Base-by-base conservation (phyloP, 1,140 invertebrate species). In the Diachasma alloeum region DNA sequence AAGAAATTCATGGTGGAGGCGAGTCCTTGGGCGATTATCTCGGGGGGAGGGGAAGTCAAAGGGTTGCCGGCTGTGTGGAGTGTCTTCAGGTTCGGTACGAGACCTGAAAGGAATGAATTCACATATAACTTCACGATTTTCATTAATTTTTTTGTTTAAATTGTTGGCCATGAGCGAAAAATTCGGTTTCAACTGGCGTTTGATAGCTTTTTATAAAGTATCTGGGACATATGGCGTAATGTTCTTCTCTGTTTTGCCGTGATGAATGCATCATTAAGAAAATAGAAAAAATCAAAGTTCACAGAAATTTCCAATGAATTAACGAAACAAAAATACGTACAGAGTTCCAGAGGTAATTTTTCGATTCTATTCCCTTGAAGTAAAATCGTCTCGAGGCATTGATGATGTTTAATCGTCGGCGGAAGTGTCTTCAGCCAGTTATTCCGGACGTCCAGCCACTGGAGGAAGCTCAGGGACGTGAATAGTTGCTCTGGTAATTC, bases 391-490 rank as follows among this genome's bases (percentile, higher is more conserved):
- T 91, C 90, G 10, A 93, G 83, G 75, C 68, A 87, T 44, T 53
- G 77, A 78, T 93, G 92, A 69, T 89, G 83, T 79, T 90, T 89
- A 11, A 93, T 88, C 2, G 85, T 86, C 78, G 77, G 79, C 22
- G 92, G 91, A 68, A 93, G 82, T 36, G 79, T 83, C 3, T 75
- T 84, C n/a, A 93, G 79, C 71, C 87, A 70, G 82, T 93, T 93
- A 79, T 91, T 88, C 79, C 92, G 88, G 13, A 91, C 80, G 81
- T 93, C 92, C 0, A 93, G 79, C 90, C 91, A 93, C 82, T 88
- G 88, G 0, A 93, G 85, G 79, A 84, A 80, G 53, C 84, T 89
- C 24, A 92, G 83, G 22, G 77, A 80, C 15, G 77, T 79, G 80
- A 93, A 93, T 42, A 93, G 84, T 76, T 91, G 87, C 10, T 90